These are phyloP conservation scores for Drosophila ustulata DNA, from an alignment of 2,888 invertebrate species.

Conservation along the genomic window DNA sequence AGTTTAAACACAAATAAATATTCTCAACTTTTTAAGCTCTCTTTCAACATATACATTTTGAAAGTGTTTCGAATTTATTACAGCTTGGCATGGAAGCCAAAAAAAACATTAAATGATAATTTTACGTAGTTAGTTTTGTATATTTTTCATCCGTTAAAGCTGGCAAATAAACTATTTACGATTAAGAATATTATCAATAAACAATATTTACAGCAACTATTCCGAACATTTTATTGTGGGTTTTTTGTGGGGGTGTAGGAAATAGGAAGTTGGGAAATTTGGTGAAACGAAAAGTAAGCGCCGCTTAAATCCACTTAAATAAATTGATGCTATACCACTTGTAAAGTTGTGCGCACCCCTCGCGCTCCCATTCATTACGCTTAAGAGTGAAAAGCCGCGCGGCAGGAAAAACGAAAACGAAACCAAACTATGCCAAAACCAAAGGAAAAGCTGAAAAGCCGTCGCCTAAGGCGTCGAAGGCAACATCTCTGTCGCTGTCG, in stretches of 20 bases:
- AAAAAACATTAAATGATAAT: no score
- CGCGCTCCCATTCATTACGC: constrained; percentile 63
- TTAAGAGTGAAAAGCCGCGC: constrained; percentile 52
- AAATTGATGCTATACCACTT: constrained; percentile 73
- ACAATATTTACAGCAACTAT: constrained; percentile 16
- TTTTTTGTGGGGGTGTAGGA: constrained; percentile 9
- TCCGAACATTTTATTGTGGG: constrained; percentile 5
- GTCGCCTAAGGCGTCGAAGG: constrained; percentile 41
- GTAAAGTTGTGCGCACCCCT: constrained; percentile 48
- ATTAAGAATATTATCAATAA: constrained; percentile 8
- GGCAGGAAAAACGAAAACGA: constrained; percentile 37
- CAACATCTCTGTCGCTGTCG: constrained; percentile 2
- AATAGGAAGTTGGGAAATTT: constrained; percentile 30
- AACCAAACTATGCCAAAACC: constrained; percentile 29
- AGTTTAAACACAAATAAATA: no score
- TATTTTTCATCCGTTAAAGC: neutral
- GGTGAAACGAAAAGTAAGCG: constrained; percentile 51
- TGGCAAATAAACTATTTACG: neutral
- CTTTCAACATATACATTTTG: no score
- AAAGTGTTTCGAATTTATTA: no score
- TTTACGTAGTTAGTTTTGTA: neutral
- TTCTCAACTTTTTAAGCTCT: no score
- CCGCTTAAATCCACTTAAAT: constrained; percentile 74
- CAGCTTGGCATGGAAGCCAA: no score
- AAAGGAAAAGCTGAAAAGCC: constrained; percentile 55